phyloP scores from a whole-genome alignment of 2,888 invertebrate genomes.

The Euphydryas editha region DNA sequence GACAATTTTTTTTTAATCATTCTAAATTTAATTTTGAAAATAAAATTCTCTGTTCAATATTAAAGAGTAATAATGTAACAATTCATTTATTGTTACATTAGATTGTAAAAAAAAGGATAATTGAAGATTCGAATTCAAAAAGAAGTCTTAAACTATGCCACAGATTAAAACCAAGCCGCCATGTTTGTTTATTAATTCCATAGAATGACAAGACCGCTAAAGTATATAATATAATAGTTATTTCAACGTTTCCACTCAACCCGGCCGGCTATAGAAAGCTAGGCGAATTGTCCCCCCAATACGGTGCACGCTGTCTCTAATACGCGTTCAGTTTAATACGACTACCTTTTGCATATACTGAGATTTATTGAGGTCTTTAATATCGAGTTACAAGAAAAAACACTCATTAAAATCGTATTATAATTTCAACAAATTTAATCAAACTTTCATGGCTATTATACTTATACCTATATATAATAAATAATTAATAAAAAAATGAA shows the following conservation, averaged over 20 bases:
- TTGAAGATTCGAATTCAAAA: no score
- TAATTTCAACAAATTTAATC: no score
- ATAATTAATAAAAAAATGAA: no score
- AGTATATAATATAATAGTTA: constrained; percentile 1
- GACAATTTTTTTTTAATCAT: no score
- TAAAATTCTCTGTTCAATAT: no score
- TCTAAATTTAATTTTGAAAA: no score
- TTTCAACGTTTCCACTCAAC: constrained; percentile 10
- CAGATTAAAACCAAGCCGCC: not conserved
- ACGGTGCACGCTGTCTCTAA: constrained; percentile 30
- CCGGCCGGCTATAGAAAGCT: constrained; percentile 7
- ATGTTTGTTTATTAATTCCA: constrained; percentile 1
- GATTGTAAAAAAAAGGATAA: no score
- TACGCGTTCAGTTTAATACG: constrained; percentile 17
- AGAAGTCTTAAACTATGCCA: not conserved
- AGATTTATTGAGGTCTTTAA: constrained; percentile 9
- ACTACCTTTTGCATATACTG: not conserved
- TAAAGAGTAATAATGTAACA: no score
- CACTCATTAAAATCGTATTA: not conserved
- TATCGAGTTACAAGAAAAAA: not conserved
- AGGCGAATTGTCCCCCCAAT: constrained; percentile 34
- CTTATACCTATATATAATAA: no score
- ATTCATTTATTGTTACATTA: no score
- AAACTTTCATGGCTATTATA: no score
- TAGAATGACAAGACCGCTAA: constrained; percentile 2